phyloP scores from a whole-genome alignment of 2,888 invertebrate species.

The Polietes domitor region DNA sequence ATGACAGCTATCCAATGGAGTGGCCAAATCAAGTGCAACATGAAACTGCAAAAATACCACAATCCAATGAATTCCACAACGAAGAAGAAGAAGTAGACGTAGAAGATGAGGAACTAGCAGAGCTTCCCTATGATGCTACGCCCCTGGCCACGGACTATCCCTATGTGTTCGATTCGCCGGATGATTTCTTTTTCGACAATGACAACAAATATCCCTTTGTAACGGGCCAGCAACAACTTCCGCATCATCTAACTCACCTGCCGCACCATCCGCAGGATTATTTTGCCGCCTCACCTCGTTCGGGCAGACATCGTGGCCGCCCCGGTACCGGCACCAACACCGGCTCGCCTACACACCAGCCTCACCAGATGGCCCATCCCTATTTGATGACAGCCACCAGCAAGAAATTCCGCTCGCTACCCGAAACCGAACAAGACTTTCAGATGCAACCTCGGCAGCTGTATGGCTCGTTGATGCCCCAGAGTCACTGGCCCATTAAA shows the following conservation, averaged over 20 bases:
- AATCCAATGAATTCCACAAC: no score
- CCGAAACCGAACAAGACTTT: conserved; percentile 72
- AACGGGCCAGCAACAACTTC: not conserved
- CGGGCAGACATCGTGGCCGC: conserved; percentile 77
- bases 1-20: conserved; percentile 44
- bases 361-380: conserved; percentile 27
- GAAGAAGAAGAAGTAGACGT: no score
- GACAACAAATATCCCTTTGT: conserved; percentile 32
- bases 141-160: not conserved
- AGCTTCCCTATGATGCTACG: no score
- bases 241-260: not conserved
- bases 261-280: conserved; percentile 24
- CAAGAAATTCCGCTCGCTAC: conserved; percentile 77
- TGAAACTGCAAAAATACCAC: no score
- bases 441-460: conserved; percentile 69
- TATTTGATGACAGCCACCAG: conserved; percentile 57
- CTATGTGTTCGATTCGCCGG: not conserved
- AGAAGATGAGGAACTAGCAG: no score
- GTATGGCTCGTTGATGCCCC: conserved; percentile 63
- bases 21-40: not conserved
- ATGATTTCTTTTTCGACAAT: conserved; percentile 55
- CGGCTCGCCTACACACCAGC: not conserved
- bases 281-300: conserved; percentile 72
- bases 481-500: conserved; percentile 87
- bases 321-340: conserved; percentile 51